A percentile compares a stretch with the other conserved stretches of the same genome.
phyloP scores from a whole-genome alignment of 1,140 invertebrate species.

The Trichonephila clavipes region DNA sequence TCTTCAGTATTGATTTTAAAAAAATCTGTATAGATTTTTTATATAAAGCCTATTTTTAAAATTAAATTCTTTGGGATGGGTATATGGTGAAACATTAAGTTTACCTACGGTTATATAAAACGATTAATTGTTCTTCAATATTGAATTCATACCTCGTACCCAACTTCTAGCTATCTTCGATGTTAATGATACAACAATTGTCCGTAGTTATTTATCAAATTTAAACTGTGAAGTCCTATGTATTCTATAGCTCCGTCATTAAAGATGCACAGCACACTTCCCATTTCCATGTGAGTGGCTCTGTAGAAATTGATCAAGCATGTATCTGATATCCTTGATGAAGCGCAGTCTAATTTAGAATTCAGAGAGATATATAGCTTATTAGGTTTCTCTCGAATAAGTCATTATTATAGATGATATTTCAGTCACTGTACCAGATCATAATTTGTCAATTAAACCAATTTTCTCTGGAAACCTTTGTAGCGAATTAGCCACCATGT shows the following conservation, averaged over 20 bases:
- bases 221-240: conserved; percentile 20
- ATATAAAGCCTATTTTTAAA: background rate
- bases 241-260: background rate
- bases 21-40: no score
- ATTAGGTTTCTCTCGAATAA: conserved; percentile 39
- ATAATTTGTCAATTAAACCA: conserved; percentile 47
- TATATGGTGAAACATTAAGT: background rate
- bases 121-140: background rate
- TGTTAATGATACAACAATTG: conserved; percentile 26
- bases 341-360: conserved; percentile 12
- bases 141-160: background rate
- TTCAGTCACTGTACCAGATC: conserved; percentile 35
- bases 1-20: no score
- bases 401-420: conserved; percentile 37
- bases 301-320: conserved; percentile 46
- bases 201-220: conserved; percentile 18
- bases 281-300: conserved; percentile 7
- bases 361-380: conserved; percentile 43
- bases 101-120: background rate
- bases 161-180: conserved; percentile 9
- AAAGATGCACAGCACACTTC: conserved; percentile 27
- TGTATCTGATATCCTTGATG: conserved; percentile 43
- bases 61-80: background rate
- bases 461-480: conserved; percentile 15
- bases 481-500: background rate